Evolutionary conservation across 2,888 invertebrate species (phyloP).

Genomic region (Lithosia quadra): DNA sequence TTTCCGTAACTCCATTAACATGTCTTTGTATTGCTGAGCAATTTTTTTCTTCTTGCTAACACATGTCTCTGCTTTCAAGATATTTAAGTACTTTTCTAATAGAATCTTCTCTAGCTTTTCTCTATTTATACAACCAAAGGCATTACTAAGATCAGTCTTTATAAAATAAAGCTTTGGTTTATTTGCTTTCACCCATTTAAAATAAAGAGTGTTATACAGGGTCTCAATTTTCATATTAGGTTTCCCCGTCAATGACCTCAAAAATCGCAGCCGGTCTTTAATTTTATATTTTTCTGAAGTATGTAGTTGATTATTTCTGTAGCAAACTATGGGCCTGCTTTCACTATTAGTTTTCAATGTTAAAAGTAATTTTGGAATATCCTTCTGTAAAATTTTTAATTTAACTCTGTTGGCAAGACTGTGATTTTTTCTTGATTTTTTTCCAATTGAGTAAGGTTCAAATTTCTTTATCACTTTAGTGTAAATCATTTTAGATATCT

Average conservation of each 20-base stretch:
- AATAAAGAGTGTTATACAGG: constrained; percentile 62
- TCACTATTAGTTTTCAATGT: constrained; percentile 73
- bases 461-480: constrained; percentile 66
- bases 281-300: constrained; percentile 69
- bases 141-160: constrained; percentile 81
- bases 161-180: constrained; percentile 80
- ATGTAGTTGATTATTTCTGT: constrained; percentile 63
- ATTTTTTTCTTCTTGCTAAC: constrained; percentile 64
- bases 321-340: constrained; percentile 77
- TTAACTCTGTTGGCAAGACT: constrained; percentile 56
- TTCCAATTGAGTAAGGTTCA: constrained; percentile 63
- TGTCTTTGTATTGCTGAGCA: constrained; percentile 70
- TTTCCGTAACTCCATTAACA: constrained; percentile 70
- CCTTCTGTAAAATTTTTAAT: constrained; percentile 62
- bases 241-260: constrained; percentile 65
- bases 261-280: constrained; percentile 69
- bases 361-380: constrained; percentile 75
- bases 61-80: constrained; percentile 66
- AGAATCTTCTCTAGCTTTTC: constrained; percentile 71
- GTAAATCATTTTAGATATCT: constrained; percentile 68
- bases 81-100: constrained; percentile 60
- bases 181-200: constrained; percentile 66
- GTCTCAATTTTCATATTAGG: constrained; percentile 63
- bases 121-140: constrained; percentile 81
- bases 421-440: constrained; percentile 59